phyloP scores from a whole-genome alignment of 2,888 invertebrate genomes.

The Malthinus flaveolus region DNA sequence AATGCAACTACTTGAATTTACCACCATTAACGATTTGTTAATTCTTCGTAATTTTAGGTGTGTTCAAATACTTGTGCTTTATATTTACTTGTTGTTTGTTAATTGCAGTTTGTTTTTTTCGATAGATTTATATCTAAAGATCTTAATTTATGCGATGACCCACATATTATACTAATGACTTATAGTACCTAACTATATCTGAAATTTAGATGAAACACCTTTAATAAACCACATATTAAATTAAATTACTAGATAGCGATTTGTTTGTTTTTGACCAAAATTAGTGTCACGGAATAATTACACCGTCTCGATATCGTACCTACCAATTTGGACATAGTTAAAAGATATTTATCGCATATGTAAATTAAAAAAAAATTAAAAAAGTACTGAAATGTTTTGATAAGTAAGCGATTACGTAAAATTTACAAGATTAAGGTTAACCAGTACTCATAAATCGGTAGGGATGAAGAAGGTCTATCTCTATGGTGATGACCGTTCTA shows the following conservation, averaged over 20 bases:
- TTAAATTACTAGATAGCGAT: too few species aligned
- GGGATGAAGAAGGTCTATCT: conserved; percentile 14
- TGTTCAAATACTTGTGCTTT: background rate
- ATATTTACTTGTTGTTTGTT: conserved; percentile 7
- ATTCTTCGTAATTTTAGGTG: conserved; percentile 4
- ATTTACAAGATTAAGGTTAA: conserved; percentile 22
- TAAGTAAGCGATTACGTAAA: conserved; percentile 7
- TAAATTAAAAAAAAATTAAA: background rate
- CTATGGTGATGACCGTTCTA: conserved; percentile 1
- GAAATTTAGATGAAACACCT: conserved; percentile 2
- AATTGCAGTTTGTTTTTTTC: conserved; percentile 12
- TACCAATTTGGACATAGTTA: too few species aligned
- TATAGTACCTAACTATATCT: background rate
- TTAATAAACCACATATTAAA: background rate
- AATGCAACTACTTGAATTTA: background rate
- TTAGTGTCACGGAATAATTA: too few species aligned
- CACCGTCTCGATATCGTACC: too few species aligned
- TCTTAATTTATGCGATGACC: conserved; percentile 17
- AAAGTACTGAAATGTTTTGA: conserved; percentile 7
- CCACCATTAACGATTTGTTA: background rate
- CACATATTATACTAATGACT: conserved; percentile 9
- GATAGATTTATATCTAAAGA: conserved; percentile 7
- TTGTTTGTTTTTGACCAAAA: too few species aligned
- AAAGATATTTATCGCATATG: too few species aligned
- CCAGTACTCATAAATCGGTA: conserved; percentile 14